These are phyloP conservation scores for Ciconia boyciana DNA, from an alignment of 2,113 vertebrate genomes.

Conservation along the genomic window DNA sequence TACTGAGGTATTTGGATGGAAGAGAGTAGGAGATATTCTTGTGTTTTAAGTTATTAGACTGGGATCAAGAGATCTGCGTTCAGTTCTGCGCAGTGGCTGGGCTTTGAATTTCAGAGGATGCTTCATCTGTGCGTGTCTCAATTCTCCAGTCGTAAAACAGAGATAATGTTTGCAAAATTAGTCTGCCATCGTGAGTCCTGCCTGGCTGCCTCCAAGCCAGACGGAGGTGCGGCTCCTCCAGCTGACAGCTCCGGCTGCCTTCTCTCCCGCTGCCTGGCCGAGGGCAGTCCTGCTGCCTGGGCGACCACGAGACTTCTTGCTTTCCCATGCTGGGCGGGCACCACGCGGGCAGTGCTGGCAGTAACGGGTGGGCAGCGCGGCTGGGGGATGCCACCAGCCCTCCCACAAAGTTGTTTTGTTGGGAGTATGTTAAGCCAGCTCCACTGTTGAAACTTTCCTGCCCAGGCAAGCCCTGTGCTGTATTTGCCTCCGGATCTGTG, in stretches of 20 bases:
- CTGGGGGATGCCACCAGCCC: background rate
- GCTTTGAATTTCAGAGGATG: background rate
- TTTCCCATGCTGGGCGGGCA: rapidly evolving
- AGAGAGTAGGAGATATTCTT: background rate
- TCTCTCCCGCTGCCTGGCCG: background rate
- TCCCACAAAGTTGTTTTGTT: background rate
- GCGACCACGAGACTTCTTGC: rapidly evolving
- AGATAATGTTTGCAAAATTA: background rate
- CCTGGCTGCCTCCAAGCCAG: background rate
- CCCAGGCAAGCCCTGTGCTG: background rate
- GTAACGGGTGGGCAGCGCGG: background rate
- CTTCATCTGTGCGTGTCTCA: background rate
- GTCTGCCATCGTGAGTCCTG: background rate
- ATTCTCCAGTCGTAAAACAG: background rate
- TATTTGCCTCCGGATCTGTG: background rate
- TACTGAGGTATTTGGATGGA: background rate
- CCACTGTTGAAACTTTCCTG: background rate
- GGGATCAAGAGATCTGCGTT: background rate
- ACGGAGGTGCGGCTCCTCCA: background rate
- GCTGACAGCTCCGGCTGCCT: background rate
- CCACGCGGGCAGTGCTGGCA: background rate
- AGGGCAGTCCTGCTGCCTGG: background rate
- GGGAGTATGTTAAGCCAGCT: background rate
- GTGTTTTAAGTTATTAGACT: background rate
- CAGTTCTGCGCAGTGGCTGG: background rate